Evolutionary conservation across 2,113 vertebrate genomes (phyloP), one percentile per base, ranked within the genome.

Genomic region (Alexandromys fortis): DNA sequence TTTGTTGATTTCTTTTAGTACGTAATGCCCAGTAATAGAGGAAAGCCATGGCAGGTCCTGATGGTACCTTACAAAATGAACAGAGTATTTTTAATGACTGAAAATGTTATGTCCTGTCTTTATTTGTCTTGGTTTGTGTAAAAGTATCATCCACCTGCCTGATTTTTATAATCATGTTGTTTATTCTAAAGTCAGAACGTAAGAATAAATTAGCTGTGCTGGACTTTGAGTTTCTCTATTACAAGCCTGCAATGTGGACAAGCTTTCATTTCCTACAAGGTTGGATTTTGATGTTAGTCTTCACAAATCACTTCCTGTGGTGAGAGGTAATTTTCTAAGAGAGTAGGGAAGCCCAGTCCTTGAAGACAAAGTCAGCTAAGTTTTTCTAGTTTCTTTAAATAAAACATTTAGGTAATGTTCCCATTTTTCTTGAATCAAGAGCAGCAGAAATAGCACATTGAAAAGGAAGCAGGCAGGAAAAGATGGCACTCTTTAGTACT

Each of bases 341-440:
- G 79, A 73, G 26, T 26, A 75, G 47, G 11, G 95, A 96, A 89
- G n/a, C 55, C 73, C 65, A 86, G 12, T 91, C 78, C 72, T 78
- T 86, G 55, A 63, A 58, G 55, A 30, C 42, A 89, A 94, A 94
- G 82, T 92, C 77, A 89, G 38, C n/a, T 94, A 95, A 63, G 19
- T 67, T 70, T 82, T 96, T 96, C 83, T 96, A 63, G n/a, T n/a
- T 96, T 97, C 55, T 96, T 96, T 94, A 87, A 97, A 94, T 94
- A 28, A 97, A 97, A 89, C 63, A 93, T 93, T 89, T 89, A 88
- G 14, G 67, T 24, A 75, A 33, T 70, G 5, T 33, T 78, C 61
- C 75, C 86, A 78, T 47, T 72, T 87, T 90, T 90, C 28, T 83
- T 89, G 91, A 90, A 68, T 72, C 28, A 94, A 91, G 86, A 70